These are phyloP conservation scores for Chlamydotis undulata DNA, from an alignment of 2,113 vertebrate species.

Conservation along the genomic window DNA sequence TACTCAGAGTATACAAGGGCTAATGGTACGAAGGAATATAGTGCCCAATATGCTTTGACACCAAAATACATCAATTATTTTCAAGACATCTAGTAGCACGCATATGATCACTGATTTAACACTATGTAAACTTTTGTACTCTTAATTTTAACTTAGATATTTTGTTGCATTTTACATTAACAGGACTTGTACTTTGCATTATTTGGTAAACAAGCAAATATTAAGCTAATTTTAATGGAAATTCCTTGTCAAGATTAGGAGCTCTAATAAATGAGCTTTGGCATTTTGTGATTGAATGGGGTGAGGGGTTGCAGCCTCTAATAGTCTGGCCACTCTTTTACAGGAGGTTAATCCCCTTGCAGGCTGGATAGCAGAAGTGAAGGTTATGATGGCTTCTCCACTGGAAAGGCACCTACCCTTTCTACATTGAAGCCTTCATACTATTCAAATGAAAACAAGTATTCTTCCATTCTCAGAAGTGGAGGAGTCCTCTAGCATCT, in stretches of 20 bases:
- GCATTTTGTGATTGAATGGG: not conserved
- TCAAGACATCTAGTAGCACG: not conserved
- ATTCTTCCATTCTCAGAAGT: not conserved
- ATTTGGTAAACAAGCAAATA: constrained; percentile 7
- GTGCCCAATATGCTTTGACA: not conserved
- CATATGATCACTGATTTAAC: not conserved
- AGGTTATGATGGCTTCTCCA: not conserved
- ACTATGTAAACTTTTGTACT: not conserved
- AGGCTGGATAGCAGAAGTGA: not conserved
- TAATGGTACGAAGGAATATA: not conserved
- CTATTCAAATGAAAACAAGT: not conserved
- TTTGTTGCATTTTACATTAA: not conserved
- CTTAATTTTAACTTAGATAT: not conserved
- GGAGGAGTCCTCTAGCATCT: not conserved
- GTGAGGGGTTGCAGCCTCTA: not conserved
- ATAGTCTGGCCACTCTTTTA: not conserved
- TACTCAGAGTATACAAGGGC: not conserved
- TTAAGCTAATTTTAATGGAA: not conserved
- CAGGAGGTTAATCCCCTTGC: not conserved
- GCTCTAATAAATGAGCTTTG: not conserved
- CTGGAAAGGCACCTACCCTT: not conserved
- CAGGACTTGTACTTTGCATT: not conserved
- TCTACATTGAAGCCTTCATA: not conserved
- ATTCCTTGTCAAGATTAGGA: not conserved
- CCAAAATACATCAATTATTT: not conserved